Evolutionary conservation across 2,888 invertebrate genomes (phyloP), one percentile per base, ranked within the genome.

Genomic region (Amblyjoppa fuscipennis): DNA sequence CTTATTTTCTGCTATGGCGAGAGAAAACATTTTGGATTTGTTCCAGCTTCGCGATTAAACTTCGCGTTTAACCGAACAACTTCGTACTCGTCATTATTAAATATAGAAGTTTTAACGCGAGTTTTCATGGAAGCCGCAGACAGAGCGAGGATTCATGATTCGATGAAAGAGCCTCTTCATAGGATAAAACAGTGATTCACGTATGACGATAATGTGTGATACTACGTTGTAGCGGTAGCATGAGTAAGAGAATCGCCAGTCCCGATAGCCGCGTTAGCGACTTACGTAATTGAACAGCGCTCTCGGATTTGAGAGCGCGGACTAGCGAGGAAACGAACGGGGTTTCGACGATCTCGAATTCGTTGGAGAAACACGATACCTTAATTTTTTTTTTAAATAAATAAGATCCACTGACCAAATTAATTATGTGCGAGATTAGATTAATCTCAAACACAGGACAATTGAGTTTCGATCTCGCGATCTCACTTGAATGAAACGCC

Each of bases 181-280:
- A 83, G 87, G 87, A 87, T 88, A 84, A 88, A 90, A 89, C 85
- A 88, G 88, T 89, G 90, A 91, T 87, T 91, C 89, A 90, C 84
- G 87, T 88, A 49, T 74, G 51, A 78, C 78, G 78, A 74, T 41
- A 73, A 38, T 68, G 71, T 77, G 34, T 68, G 49, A 69, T 34
- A 9, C 38, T 74, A 69, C 51, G 49, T 74, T 71, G 53, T 61
- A 64, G 38, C 71, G 51, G 20, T 66, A 61, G 34, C 34, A n/a
- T 38, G 45, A 73, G 71, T 73, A 73, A 83, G 38, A 51, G 53
- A 25, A 59, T 68, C 68, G 51, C 70, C 34, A 76, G 49, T 51
- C 69, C 25, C 77, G 77, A 76, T 68, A 56, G 53, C 51, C 38
- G 59, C n/a, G 45, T 16, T 59, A 49, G 51, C 13, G 31, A 61